Conservation (phyloP, 2,113 vertebrate species). For the Neomonachus schauinslandi region DNA sequence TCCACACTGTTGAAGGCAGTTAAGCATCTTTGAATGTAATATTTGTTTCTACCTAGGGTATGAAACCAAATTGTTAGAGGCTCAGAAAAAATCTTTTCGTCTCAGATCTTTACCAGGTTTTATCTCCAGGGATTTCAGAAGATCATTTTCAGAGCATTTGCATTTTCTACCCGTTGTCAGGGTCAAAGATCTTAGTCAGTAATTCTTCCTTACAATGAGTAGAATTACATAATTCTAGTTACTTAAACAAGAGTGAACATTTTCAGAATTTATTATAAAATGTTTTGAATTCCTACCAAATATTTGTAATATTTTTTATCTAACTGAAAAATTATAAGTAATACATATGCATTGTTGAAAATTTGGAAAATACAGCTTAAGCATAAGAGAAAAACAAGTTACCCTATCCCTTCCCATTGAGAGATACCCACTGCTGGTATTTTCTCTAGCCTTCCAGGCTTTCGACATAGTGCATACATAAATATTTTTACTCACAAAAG, state of each 20-base stretch:
- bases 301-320: neutral
- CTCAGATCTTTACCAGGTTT: neutral
- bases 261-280: slow-evolving; percentile 1
- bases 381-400: slow-evolving; percentile 15
- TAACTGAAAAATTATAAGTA: slow-evolving; percentile 28
- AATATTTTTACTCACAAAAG: slow-evolving; percentile 45
- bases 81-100: slow-evolving; percentile 7
- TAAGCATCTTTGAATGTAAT: neutral
- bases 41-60: neutral
- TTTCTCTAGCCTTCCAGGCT: slow-evolving; percentile 37
- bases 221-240: neutral
- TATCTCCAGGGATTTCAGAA: neutral
- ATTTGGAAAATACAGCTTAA: slow-evolving; percentile 41
- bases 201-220: neutral
- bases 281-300: slow-evolving; percentile 35
- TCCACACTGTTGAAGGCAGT: neutral
- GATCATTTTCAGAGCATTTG: slow-evolving; percentile 11
- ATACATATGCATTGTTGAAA: slow-evolving; percentile 11
- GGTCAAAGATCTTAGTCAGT: neutral
- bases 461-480: slow-evolving; percentile 41
- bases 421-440: neutral
- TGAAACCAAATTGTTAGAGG: neutral
- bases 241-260: neutral
- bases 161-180: neutral
- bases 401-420: neutral